Conservation (phyloP, 2,797 vertebrate species). For the Crocodylus rhombifer region DNA sequence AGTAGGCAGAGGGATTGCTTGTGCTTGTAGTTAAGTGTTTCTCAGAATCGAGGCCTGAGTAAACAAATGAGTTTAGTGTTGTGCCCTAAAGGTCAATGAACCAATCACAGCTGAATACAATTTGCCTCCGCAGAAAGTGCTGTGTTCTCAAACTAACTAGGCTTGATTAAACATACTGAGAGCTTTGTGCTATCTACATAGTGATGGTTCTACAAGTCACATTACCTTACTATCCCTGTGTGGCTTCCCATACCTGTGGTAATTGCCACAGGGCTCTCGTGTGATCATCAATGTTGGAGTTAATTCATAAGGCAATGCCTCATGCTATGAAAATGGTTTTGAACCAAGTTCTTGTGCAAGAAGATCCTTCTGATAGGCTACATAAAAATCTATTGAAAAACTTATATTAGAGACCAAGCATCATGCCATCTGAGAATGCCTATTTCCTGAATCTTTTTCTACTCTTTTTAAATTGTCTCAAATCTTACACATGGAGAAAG, state of each 20-base stretch:
- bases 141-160: neutral
- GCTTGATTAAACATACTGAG: neutral
- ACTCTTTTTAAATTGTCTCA: slow-evolving; percentile 17
- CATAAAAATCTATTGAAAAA: neutral
- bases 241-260: neutral
- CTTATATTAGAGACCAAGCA: neutral
- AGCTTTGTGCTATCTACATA: neutral
- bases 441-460: slow-evolving; percentile 21
- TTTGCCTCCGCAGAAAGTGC: neutral
- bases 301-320: slow-evolving; percentile 49
- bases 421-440: neutral
- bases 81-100: neutral
- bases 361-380: slow-evolving; percentile 12
- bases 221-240: neutral
- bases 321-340: slow-evolving; percentile 62
- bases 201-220: neutral
- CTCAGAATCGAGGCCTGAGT: neutral
- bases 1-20: neutral
- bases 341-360: slow-evolving; percentile 18
- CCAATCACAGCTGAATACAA: neutral
- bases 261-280: slow-evolving; percentile 41
- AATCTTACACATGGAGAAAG: slow-evolving; percentile 34
- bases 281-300: slow-evolving; percentile 11
- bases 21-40: neutral
- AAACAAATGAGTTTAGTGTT: neutral